A percentile compares a stretch with the other conserved stretches of the same genome.
These are phyloP conservation scores for Papilio xuthus DNA, from an alignment of 1,140 invertebrate genomes.

Conservation along the genomic window DNA sequence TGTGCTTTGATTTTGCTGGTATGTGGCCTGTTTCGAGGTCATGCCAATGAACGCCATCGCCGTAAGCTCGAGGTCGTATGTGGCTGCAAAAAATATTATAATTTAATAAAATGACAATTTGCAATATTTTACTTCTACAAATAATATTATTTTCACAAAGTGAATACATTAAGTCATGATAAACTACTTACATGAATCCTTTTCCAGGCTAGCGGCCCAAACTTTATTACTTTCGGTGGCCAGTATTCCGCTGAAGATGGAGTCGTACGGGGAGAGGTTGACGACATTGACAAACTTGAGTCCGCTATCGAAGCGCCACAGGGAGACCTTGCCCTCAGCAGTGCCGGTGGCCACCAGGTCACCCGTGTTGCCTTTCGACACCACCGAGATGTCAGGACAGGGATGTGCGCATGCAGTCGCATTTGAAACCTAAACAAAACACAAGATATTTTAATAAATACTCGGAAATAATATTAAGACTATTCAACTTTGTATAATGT, in stretches of 20 bases:
- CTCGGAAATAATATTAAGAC: too few relatives aligned
- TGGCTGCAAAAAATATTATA: slow-evolving; percentile 55
- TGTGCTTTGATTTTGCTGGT: slow-evolving; percentile 60
- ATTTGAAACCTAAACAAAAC: slow-evolving; percentile 86
- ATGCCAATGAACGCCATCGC: slow-evolving; percentile 75
- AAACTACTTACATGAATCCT: slow-evolving; percentile 71
- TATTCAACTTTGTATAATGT: too few relatives aligned
- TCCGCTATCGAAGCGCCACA: slow-evolving; percentile 89
- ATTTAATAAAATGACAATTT: background rate
- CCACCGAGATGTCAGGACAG: slow-evolving; percentile 79
- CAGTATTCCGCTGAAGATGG: slow-evolving; percentile 75
- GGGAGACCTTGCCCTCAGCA: slow-evolving; percentile 79
- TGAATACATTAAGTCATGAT: background rate
- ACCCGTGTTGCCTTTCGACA: slow-evolving; percentile 83
- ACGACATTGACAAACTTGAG: slow-evolving; percentile 83
- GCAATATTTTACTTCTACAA: too few relatives aligned
- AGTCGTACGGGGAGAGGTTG: slow-evolving; percentile 73
- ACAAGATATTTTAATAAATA: background rate
- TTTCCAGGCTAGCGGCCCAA: slow-evolving; percentile 76
- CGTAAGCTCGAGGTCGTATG: slow-evolving; percentile 70
- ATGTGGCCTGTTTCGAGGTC: slow-evolving; percentile 64
- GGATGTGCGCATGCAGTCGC: slow-evolving; percentile 91
- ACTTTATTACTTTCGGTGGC: slow-evolving; percentile 74
- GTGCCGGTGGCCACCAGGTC: slow-evolving; percentile 87
- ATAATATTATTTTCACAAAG: background rate